Evolutionary conservation across 2,797 vertebrate genomes (phyloP), one percentile per base, ranked within the genome.

Genomic region (Hipposideros larvatus): DNA sequence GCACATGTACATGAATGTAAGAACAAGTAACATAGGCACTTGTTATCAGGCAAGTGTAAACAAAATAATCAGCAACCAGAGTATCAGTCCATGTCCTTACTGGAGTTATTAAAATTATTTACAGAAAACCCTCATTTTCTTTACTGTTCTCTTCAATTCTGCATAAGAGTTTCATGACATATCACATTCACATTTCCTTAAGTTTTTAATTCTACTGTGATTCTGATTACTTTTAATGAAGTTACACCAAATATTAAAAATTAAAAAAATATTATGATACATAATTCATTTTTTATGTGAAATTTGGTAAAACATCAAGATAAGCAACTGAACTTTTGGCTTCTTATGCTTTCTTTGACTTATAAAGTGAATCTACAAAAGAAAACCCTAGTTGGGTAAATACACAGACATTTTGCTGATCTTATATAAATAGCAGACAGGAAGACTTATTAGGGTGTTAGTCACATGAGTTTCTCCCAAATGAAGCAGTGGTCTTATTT

Each of bases 281-380:
- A 22, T 68, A n/a, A 59, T 91, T 22, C 91, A 16, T 74, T 93
- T 89, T 51, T 87, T 63, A 15, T 75, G 7, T 79, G n/a, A 78
- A 83, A 70, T 43, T 80, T 73, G 10, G 2, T 70, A 66, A 95
- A 88, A 87, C 2, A 93, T n/a, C 28, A 77, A 77, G 15, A 59
- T 43, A 66, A 93, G 4, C 24, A 86, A 86, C 7, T 91, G 21
- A 66, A 79, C 18, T 94, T 48, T 74, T 77, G 5, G 6, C 22
- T 66, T 95, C 87, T 37, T 2, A 22, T 61, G 91, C 41, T 84
- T 68, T 89, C 26, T 37, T 83, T 89, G n/a, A 59, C 34, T n/a
- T 75, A 8, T 48, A 93, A 94, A 95, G 41, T 41, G 13, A 93
- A 93, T 11, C 18, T 93, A 55, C 1, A 74, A 88, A 92, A 43